Evolutionary conservation across 2,888 invertebrate genomes (phyloP).

Genomic region (Lasioglossum lativentre): DNA sequence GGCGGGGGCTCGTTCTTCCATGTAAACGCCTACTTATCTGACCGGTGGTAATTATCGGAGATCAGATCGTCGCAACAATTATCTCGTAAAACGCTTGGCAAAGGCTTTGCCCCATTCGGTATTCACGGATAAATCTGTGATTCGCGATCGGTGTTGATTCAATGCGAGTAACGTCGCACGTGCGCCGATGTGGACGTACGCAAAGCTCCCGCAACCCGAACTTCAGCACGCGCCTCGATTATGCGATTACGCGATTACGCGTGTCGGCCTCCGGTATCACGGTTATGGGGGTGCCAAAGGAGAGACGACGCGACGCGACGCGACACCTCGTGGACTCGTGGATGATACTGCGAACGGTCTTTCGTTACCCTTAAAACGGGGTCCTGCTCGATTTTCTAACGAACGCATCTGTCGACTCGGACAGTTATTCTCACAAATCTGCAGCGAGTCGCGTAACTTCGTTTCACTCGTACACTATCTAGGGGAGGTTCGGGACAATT

Average conservation of each 20-base stretch:
- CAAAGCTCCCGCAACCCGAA: constrained; percentile 82
- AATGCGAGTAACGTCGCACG: constrained; percentile 77
- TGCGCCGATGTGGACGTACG: constrained; percentile 74
- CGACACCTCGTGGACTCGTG: constrained; percentile 47
- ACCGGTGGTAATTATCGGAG: constrained; percentile 3
- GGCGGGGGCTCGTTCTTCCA: neutral
- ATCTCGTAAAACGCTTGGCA: constrained; percentile 65
- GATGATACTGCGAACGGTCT: constrained; percentile 43
- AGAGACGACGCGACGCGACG: no score
- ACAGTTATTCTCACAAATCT: no score
- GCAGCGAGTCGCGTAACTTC: no score
- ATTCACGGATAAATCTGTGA: constrained; percentile 61
- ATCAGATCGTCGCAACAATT: constrained; percentile 61
- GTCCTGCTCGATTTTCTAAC: constrained; percentile 15
- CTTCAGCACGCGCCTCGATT: constrained; percentile 84
- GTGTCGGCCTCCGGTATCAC: constrained; percentile 79
- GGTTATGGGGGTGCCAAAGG: constrained; percentile 47
- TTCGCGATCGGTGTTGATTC: constrained; percentile 77
- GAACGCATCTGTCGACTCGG: constrained; percentile 37
- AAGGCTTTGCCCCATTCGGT: constrained; percentile 57
- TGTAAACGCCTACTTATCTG: constrained; percentile 18
- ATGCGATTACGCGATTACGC: constrained; percentile 83
- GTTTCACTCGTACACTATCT: no score
- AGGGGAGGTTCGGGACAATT: no score
- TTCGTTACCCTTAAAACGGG: constrained; percentile 24